Base-by-base conservation (phyloP, 1,140 invertebrate genomes). In the Dendroctonus valens region DNA sequence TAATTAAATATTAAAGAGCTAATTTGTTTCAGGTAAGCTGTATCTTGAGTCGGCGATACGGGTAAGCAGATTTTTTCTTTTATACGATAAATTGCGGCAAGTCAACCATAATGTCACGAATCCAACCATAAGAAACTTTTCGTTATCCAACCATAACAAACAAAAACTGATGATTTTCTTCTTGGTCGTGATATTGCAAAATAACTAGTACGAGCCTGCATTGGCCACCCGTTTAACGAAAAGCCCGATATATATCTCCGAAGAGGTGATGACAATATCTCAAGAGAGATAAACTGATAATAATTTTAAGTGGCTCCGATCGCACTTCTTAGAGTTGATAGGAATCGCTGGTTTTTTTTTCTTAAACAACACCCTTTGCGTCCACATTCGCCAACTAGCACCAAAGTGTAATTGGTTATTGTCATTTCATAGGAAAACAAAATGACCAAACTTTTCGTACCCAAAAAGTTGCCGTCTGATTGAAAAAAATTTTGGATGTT, bases 281-380 rank as follows among this genome's bases (percentile, higher is more conserved):
- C 37, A 46, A 59, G 37, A 59, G 55, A 42, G 55, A 59, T 59
- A 51, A 51, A 51, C 50, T 51, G 50, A 51, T 51, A 59, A 59
- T 46, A 46, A n/a, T 44, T 59, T 59, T 59, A 59, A 59, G 55
- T 59, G 55, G 55, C 55, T 46, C 55, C 41, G 26, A 59, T 59
- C 55, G 55, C 42, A 59, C 55, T 44, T 59, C 55, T 44, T 37
- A n/a, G 12, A 44, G 5, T 59, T 42, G 41, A 44, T 44, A 59
- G 55, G 12, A 41, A 59, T 59, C 55, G 40, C 50, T 52, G 26
- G 5, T 6, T 15, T 15, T 14, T 51, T 11, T 51, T 52, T 52
- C 26, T 26, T 26, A 1, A 26, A 26, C 26, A 26, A 26, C 1
- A 26, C 26, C 26, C 26, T 26, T 26, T 26, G 26, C 3, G 26